phyloP scores from a whole-genome alignment of 2,797 vertebrate genomes.

The Bradypus variegatus region DNA sequence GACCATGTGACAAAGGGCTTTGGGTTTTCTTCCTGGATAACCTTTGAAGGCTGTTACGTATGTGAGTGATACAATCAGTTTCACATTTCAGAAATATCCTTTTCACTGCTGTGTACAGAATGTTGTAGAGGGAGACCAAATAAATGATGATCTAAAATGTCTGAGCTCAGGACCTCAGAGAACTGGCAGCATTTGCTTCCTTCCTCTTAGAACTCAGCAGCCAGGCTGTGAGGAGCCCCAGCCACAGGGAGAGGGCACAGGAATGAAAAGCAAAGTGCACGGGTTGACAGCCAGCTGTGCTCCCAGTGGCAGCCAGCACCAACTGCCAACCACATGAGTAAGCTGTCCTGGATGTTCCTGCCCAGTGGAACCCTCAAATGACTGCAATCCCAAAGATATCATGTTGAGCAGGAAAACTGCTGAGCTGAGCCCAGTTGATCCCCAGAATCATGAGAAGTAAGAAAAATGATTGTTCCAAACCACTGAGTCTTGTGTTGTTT shows the following conservation, averaged over 20 bases:
- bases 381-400: not conserved
- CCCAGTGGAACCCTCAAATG: not conserved
- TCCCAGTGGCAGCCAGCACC: not conserved
- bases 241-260: not conserved
- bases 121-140: not conserved
- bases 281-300: rapidly evolving
- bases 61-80: not conserved
- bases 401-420: not conserved
- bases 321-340: not conserved
- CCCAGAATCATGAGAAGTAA: not conserved
- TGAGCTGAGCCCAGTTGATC: not conserved
- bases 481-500: not conserved
- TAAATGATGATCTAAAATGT: not conserved
- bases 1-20: not conserved
- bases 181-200: not conserved
- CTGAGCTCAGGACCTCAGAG: not conserved
- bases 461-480: not conserved
- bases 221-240: not conserved
- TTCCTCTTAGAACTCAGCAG: not conserved
- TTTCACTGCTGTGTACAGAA: not conserved
- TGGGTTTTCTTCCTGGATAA: not conserved
- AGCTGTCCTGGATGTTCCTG: not conserved
- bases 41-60: not conserved
- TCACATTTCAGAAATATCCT: constrained; percentile 7
- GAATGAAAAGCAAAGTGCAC: not conserved